These are phyloP conservation scores for Helleia helle DNA, from an alignment of 2,888 invertebrate genomes.

Conservation along the genomic window DNA sequence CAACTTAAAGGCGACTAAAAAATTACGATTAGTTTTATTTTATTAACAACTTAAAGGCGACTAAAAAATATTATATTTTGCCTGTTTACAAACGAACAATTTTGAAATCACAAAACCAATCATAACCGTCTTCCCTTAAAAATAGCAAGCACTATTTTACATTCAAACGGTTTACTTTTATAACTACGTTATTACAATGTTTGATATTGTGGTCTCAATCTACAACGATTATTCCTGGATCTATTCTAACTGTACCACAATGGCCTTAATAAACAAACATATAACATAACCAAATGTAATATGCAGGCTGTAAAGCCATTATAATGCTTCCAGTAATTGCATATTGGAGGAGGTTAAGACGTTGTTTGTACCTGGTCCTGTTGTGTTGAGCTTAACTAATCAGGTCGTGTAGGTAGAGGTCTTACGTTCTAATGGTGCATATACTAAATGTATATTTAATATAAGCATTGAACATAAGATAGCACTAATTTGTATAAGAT, in stretches of 20 bases:
- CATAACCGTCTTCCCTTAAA: no score
- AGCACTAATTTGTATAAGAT: no score
- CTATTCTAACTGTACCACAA: constrained; percentile 2
- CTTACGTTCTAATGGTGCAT: constrained; percentile 4
- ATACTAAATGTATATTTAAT: constrained; percentile 3
- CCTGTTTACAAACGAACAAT: no score
- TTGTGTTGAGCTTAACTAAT: constrained; percentile 4
- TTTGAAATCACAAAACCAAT: no score
- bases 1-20: no score
- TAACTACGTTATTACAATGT: no score
- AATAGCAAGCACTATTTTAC: no score
- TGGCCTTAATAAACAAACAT: constrained; percentile 6
- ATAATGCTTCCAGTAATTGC: constrained; percentile 5
- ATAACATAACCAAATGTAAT: constrained; percentile 8
- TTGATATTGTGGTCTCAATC: no score
- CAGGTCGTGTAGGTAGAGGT: constrained; percentile 4
- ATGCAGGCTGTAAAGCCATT: constrained; percentile 7
- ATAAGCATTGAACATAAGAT: neutral
- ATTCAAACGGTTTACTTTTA: no score
- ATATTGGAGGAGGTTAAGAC: neutral
- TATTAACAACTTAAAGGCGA: no score
- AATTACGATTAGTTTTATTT: no score
- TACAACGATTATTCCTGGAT: neutral
- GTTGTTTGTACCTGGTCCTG: constrained; percentile 1
- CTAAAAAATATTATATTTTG: no score